Evolutionary conservation across 2,888 invertebrate species (phyloP).

Genomic region (Volucella inanis): DNA sequence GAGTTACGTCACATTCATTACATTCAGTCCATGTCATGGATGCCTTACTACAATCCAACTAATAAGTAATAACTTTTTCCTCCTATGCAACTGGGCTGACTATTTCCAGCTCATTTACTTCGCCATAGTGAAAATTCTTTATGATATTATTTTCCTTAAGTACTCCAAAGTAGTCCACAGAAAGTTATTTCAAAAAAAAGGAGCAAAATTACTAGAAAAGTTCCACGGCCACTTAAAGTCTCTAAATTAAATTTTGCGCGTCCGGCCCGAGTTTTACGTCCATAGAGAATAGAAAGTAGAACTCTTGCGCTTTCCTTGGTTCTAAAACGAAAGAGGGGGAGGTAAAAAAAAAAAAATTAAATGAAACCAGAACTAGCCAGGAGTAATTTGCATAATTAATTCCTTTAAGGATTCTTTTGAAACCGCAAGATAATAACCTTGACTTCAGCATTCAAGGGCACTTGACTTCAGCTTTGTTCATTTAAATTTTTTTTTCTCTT

Average conservation of each 20-base stretch:
- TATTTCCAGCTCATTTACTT: too few relatives aligned
- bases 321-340: too few relatives aligned
- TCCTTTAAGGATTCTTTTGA: conserved; percentile 64
- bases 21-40: too few relatives aligned
- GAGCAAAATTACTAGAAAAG: conserved; percentile 36
- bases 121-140: too few relatives aligned
- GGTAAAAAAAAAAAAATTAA: background rate
- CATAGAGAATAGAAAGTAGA: background rate
- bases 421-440: conserved; percentile 66
- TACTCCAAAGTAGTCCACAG: background rate
- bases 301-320: too few relatives aligned
- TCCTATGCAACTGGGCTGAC: too few relatives aligned
- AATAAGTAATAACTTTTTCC: too few relatives aligned
- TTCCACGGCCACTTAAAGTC: conserved; percentile 58
- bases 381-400: conserved; percentile 73
- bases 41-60: too few relatives aligned
- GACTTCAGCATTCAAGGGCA: conserved; percentile 61
- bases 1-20: too few relatives aligned
- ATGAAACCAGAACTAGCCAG: conserved; percentile 39
- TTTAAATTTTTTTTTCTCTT: background rate
- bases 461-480: conserved; percentile 17
- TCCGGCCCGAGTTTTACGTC: background rate
- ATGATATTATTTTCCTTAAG: background rate
- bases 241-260: conserved; percentile 39
- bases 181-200: background rate